A percentile compares a stretch with the other conserved stretches of the same genome.
These are phyloP conservation scores for Aphodius sticticus DNA, from an alignment of 2,888 invertebrate genomes.

Conservation along the genomic window DNA sequence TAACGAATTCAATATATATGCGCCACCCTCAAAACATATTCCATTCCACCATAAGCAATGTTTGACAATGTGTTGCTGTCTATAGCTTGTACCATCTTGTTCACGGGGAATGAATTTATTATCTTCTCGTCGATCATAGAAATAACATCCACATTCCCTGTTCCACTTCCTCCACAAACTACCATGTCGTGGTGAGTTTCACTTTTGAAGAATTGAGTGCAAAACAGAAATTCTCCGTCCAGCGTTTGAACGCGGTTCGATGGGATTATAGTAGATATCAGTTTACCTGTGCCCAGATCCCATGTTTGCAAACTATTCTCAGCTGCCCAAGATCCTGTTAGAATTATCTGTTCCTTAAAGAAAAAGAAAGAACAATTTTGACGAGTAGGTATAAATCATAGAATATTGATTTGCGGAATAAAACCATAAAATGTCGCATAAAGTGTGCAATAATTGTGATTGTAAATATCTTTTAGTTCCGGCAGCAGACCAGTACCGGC, in stretches of 20 bases:
- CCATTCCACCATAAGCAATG: constrained; percentile 55
- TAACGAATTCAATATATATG: constrained; percentile 33
- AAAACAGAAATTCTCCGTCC: constrained; percentile 67
- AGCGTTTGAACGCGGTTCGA: constrained; percentile 63
- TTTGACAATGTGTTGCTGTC: constrained; percentile 47
- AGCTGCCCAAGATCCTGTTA: constrained; percentile 67
- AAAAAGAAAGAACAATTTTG: constrained; percentile 45
- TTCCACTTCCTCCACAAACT: constrained; percentile 54
- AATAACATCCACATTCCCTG: constrained; percentile 54
- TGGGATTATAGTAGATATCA: constrained; percentile 60
- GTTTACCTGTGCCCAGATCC: constrained; percentile 64
- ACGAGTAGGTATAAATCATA: background rate
- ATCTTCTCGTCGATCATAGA: constrained; percentile 52
- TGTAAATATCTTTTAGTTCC: too few species aligned
- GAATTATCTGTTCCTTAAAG: constrained; percentile 46
- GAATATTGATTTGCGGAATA: constrained; percentile 10
- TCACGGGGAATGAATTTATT: constrained; percentile 47
- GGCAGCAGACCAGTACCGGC: too few species aligned
- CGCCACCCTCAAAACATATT: constrained; percentile 49
- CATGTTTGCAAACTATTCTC: constrained; percentile 65
- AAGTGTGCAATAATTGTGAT: background rate
- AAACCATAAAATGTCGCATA: background rate
- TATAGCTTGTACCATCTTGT: constrained; percentile 52
- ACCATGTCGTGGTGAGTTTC: constrained; percentile 52
- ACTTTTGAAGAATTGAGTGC: constrained; percentile 62